Base-by-base conservation (phyloP, 2,797 vertebrate species). In the Periophthalmus magnuspinnatus region DNA sequence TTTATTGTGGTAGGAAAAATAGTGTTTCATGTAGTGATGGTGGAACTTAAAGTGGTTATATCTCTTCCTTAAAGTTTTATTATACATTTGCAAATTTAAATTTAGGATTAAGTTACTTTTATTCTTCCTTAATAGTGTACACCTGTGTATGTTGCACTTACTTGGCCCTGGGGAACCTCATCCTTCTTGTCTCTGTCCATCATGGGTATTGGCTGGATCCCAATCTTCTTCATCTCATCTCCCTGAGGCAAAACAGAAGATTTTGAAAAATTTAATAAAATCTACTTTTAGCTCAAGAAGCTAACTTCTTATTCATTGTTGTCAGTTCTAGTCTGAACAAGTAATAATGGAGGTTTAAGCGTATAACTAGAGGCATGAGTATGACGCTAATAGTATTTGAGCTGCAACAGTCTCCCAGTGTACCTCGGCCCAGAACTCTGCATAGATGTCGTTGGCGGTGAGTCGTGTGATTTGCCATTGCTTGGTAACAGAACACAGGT, bases 351-450 rank as follows among this genome's bases (percentile, higher is more conserved):
- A 76, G 68, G 36, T 67, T 32, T 69, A 70, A 68, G 38, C 76
- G 60, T 76, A 64, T 41, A 8, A 81, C 71, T 65, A 17, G 68
- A 80, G 71, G 74, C 68, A 72, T 57, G 63, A 80, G 71, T 65
- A 45, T 74, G 70, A 81, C 69, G 73, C 54, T 79, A 52, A 78
- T 84, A 78, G 65, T 41, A 69, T 74, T 83, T 62, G n/a, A 76
- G 63, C 57, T 71, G 14, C 16, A 77, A 80, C 81, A 84, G 81
- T 54, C 72, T 83, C 75, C 47, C 65, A 79, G 72, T 75, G 6
- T 94, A 99, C 98, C 96, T 99, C 98, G 55, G 96, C 94, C 98
- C 98, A 99, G 92, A 99, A 99, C 84, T 99, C 98, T 0, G 97
- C 97, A 65, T 99, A 99, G 88, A 99, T 99, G 78, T 99, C 98